These are phyloP conservation scores for Pitangus sulphuratus DNA, from an alignment of 2,797 vertebrate species.

Conservation along the genomic window DNA sequence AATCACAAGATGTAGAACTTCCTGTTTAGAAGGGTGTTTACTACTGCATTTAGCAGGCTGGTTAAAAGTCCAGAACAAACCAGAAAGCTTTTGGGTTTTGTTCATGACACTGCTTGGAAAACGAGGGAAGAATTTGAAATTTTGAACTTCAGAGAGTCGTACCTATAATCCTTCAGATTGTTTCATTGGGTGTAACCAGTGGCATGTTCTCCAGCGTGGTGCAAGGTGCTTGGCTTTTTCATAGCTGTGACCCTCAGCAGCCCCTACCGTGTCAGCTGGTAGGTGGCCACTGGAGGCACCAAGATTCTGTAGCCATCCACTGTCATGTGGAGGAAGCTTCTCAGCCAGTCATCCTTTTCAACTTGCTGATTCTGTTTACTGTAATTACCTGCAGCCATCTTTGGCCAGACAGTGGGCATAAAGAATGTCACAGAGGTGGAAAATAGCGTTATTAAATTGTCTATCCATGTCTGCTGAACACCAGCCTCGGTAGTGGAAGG, in stretches of 20 bases:
- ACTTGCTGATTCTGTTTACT: not conserved
- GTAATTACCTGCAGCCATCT: not conserved
- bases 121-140: not conserved
- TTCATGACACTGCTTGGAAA: not conserved
- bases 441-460: not conserved
- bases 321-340: not conserved
- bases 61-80: slow-evolving; percentile 27
- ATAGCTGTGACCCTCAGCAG: not conserved
- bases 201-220: not conserved
- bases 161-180: not conserved
- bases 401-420: not conserved
- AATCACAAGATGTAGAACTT: slow-evolving; percentile 46
- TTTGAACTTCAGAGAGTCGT: not conserved
- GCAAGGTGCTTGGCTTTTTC: not conserved
- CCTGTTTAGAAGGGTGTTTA: slow-evolving; percentile 45
- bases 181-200: not conserved
- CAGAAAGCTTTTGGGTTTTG: not conserved
- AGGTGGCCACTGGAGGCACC: not conserved
- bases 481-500: not conserved
- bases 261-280: not conserved
- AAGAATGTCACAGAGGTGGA: not conserved
- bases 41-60: not conserved
- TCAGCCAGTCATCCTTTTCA: not conserved
- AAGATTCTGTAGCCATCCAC: not conserved
- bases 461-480: not conserved